Percentiles rank a stretch among this genome's conserved stretches.
These are phyloP conservation scores for Sorex maritimensis DNA, from an alignment of 2,797 vertebrate species.

Conservation along the genomic window DNA sequence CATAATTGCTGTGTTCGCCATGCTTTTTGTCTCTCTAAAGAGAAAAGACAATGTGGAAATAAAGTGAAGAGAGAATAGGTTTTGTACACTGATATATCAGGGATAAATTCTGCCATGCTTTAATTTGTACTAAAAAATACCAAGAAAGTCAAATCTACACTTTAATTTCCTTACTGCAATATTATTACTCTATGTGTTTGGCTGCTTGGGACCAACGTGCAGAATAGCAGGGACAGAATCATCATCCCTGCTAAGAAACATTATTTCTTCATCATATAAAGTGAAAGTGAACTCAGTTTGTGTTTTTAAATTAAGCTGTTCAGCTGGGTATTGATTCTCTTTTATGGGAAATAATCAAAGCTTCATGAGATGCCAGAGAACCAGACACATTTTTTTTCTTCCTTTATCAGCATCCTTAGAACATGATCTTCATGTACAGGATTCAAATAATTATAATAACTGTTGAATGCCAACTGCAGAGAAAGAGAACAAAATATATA, in stretches of 20 bases:
- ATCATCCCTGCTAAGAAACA: too few species aligned
- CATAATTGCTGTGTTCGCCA: constrained; percentile 75
- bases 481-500: background rate
- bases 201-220: background rate
- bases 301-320: too few species aligned
- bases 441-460: background rate
- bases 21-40: constrained; percentile 71
- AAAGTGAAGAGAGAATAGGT: background rate
- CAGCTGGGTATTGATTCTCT: background rate
- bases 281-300: too few species aligned
- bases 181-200: background rate
- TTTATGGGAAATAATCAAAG: background rate
- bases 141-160: background rate
- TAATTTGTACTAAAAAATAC: constrained; percentile 16
- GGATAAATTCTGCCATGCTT: background rate
- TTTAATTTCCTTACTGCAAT: background rate
- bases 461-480: background rate
- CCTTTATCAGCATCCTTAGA: background rate
- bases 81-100: background rate
- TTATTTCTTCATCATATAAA: too few species aligned
- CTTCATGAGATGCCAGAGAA: background rate
- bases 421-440: background rate
- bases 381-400: background rate
- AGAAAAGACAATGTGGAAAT: constrained; percentile 50
- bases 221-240: background rate